Conservation (phyloP, 2,113 vertebrate species). For the Brachirus orientalis region DNA sequence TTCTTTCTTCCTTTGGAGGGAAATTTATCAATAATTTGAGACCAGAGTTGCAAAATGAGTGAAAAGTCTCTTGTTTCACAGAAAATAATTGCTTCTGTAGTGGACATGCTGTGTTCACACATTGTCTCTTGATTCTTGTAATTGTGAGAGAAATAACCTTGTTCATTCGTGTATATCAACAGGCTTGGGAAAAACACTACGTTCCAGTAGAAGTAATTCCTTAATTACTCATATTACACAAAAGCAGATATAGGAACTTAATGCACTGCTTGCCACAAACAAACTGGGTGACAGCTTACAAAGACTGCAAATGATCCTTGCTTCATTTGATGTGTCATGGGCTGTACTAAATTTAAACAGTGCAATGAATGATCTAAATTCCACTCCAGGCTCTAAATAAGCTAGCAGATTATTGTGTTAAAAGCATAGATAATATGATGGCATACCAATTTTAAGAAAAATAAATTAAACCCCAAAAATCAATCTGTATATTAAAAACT, state of each 20-base stretch:
- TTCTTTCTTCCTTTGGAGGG: no score
- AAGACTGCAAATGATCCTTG: constrained; percentile 44
- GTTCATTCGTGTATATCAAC: no score
- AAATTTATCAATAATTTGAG: no score
- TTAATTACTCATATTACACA: constrained; percentile 9
- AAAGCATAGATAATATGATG: constrained; percentile 20
- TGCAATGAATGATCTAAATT: constrained; percentile 54
- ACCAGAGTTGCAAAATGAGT: no score
- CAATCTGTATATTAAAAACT: no score
- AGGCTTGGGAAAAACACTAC: no score
- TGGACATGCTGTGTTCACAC: no score
- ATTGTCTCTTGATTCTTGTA: no score
- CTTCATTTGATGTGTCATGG: constrained; percentile 66
- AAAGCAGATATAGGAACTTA: constrained; percentile 13
- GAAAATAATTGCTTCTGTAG: no score
- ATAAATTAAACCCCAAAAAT: neutral
- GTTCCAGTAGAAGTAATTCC: neutral
- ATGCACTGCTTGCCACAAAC: constrained; percentile 32
- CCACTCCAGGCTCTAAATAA: constrained; percentile 37
- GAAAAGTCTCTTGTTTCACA: no score
- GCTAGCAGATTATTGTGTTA: constrained; percentile 16
- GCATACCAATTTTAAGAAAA: neutral
- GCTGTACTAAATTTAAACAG: constrained; percentile 58
- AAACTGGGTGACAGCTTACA: constrained; percentile 67
- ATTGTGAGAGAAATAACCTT: no score